These are phyloP conservation scores for Actenoides lindsayi DNA, from an alignment of 2,113 vertebrate species.

Conservation along the genomic window DNA sequence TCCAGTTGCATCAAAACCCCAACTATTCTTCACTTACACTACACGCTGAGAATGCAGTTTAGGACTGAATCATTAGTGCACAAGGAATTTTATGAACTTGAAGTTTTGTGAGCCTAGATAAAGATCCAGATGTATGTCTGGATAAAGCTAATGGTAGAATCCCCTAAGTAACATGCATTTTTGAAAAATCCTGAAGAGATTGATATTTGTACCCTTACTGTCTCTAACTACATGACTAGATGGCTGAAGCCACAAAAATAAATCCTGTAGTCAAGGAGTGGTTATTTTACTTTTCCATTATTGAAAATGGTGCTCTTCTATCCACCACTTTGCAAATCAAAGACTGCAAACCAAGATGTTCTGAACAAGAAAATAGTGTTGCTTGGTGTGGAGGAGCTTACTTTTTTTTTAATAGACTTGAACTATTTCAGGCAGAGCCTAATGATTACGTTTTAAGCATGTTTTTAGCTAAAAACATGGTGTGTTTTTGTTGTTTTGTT, in stretches of 20 bases:
- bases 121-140: neutral
- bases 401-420: neutral
- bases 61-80: neutral
- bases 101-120: neutral
- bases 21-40: neutral
- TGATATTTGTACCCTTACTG: neutral
- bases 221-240: neutral
- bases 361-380: neutral
- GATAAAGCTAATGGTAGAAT: neutral
- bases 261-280: neutral
- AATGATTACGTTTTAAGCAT: neutral
- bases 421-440: neutral
- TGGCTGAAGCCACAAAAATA: neutral
- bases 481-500: neutral
- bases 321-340: neutral
- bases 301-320: neutral
- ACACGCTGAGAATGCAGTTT: neutral
- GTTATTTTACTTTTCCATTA: neutral
- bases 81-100: neutral
- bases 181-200: neutral
- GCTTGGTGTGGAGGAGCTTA: neutral
- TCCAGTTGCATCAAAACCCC: constrained; percentile 17
- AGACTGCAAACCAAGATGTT: neutral
- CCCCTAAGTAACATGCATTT: neutral
- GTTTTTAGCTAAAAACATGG: neutral